Conservation (phyloP, 2,888 invertebrate genomes). For the Stratiomys singularior region DNA sequence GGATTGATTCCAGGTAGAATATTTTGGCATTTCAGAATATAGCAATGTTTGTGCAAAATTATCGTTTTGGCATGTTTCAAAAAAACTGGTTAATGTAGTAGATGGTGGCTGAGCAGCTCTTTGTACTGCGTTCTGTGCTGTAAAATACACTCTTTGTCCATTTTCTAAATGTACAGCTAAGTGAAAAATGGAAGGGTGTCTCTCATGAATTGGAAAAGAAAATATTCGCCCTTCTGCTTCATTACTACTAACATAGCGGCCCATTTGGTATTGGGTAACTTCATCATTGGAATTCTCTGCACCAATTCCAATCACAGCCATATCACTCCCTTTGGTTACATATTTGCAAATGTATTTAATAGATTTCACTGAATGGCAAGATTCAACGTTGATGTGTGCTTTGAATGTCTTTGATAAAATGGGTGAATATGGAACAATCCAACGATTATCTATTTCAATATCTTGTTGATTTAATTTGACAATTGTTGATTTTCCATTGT, state of each 20-base stretch:
- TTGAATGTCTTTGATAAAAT: constrained; percentile 56
- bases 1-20: constrained; percentile 58
- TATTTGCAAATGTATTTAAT: constrained; percentile 65
- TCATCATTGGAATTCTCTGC: constrained; percentile 53
- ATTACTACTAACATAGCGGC: constrained; percentile 56
- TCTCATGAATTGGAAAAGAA: constrained; percentile 50
- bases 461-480: constrained; percentile 50
- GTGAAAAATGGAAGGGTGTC: constrained; percentile 47
- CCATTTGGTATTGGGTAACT: constrained; percentile 51
- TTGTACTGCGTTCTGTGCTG: constrained; percentile 48
- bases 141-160: constrained; percentile 58
- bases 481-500: constrained; percentile 48
- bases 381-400: constrained; percentile 62
- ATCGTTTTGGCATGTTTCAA: constrained; percentile 56
- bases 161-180: constrained; percentile 52
- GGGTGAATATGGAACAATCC: constrained; percentile 60
- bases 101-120: constrained; percentile 50
- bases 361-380: constrained; percentile 62
- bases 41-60: constrained; percentile 58
- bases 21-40: constrained; percentile 58
- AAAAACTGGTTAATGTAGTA: constrained; percentile 59
- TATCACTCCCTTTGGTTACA: constrained; percentile 62
- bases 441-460: constrained; percentile 56
- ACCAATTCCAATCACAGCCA: constrained; percentile 58
- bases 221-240: constrained; percentile 52